A percentile compares a stretch with the other conserved stretches of the same genome.
These are phyloP conservation scores for Conger conger DNA, from an alignment of 2,113 vertebrate species.

Conservation along the genomic window DNA sequence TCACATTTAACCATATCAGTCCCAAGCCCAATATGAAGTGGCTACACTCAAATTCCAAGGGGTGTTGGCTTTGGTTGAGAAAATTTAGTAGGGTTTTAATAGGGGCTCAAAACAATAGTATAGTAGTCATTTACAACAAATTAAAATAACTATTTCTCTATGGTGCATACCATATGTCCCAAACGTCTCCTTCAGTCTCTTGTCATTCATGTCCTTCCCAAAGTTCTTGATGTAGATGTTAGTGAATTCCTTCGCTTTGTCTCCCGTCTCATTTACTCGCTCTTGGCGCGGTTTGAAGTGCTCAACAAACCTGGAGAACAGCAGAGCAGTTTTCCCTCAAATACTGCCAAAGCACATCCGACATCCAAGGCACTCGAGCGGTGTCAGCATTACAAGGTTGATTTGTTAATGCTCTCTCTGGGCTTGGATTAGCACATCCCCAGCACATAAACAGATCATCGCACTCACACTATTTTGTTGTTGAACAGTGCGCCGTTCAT, in stretches of 20 bases:
- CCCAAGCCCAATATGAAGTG: too few species aligned
- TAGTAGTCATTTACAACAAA: too few species aligned
- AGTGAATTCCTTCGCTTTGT: slow-evolving; percentile 81
- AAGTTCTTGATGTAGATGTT: slow-evolving; percentile 83
- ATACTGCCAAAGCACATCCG: not conserved
- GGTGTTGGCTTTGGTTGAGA: too few species aligned
- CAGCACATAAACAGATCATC: not conserved
- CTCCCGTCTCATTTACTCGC: slow-evolving; percentile 79
- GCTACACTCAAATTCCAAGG: too few species aligned
- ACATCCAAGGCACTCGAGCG: not conserved
- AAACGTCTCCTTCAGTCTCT: slow-evolving; percentile 81
- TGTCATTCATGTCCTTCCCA: slow-evolving; percentile 81
- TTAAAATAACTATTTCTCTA: not conserved
- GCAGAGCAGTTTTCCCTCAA: not conserved
- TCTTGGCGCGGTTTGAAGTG: slow-evolving; percentile 84
- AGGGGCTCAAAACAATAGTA: too few species aligned
- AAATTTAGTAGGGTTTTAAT: too few species aligned
- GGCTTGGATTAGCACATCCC: too few species aligned
- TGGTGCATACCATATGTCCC: slow-evolving; percentile 71
- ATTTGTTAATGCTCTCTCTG: not conserved
- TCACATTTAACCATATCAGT: too few species aligned
- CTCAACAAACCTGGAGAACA: slow-evolving; percentile 72
- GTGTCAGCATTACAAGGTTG: not conserved
- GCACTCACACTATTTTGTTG: slow-evolving; percentile 81
- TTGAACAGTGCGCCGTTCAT: slow-evolving; percentile 86